Percentiles rank a stretch among this genome's conserved stretches.
These are phyloP conservation scores for Gymnothorax reevesii DNA, from an alignment of 2,797 vertebrate species.

Conservation along the genomic window DNA sequence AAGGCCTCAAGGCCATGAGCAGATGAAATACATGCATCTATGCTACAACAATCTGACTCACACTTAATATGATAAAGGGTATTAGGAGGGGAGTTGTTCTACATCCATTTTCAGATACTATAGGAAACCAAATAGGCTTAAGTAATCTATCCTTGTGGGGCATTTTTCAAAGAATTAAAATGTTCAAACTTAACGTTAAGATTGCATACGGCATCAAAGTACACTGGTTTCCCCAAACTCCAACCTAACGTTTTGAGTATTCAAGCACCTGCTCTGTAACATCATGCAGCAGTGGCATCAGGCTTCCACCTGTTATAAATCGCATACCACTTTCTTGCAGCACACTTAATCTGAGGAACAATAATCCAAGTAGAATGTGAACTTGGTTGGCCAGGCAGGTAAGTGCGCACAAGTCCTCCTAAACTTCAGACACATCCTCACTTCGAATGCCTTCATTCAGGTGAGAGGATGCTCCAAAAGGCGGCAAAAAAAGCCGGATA, in stretches of 20 bases:
- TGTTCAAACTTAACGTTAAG: background rate
- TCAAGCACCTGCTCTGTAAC: background rate
- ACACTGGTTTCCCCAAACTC: slow-evolving; percentile 10
- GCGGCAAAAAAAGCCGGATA: slow-evolving; percentile 1
- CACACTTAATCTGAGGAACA: slow-evolving; percentile 13
- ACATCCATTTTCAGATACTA: background rate
- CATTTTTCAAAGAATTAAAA: background rate
- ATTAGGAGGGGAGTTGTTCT: background rate
- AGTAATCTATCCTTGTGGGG: background rate
- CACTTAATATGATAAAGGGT: background rate
- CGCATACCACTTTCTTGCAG: background rate
- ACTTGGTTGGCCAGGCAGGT: background rate
- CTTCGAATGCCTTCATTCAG: background rate
- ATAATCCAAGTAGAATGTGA: background rate
- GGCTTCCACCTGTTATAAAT: background rate
- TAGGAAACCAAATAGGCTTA: background rate
- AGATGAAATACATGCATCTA: background rate
- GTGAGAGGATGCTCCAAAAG: background rate
- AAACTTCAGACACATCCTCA: slow-evolving; percentile 2
- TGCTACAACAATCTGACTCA: background rate
- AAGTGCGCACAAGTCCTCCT: background rate
- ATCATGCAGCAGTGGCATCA: background rate
- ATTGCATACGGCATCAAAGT: background rate
- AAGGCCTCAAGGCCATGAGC: background rate
- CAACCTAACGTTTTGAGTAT: background rate